Evolutionary conservation across 2,888 invertebrate genomes (phyloP).

Genomic region (Choristoneura rosaceana): DNA sequence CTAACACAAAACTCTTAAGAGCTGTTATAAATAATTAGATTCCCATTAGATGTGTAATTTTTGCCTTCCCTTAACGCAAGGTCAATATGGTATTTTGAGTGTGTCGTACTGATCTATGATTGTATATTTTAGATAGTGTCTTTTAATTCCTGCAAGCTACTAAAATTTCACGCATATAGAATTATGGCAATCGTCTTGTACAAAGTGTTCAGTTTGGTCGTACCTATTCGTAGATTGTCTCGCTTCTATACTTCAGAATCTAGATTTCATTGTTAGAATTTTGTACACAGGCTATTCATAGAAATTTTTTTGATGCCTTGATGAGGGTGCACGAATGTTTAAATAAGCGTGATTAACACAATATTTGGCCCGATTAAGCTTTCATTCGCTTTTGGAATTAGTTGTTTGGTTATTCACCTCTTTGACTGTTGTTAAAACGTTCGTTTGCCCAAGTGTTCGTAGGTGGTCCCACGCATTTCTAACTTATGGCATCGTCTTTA

Average conservation of each 20-base stretch:
- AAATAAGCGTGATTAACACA: not conserved
- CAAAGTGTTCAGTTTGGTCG: conserved; percentile 15
- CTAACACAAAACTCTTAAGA: not conserved
- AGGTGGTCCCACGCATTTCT: not conserved
- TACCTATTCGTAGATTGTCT: conserved; percentile 20
- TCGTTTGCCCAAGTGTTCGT: not conserved
- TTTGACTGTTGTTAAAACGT: conserved; percentile 2
- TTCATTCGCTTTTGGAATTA: not conserved
- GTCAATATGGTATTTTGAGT: not conserved
- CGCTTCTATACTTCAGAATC: conserved; percentile 8
- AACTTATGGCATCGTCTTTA: conserved; percentile 18
- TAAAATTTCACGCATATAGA: not conserved
- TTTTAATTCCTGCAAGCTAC: conserved; percentile 13
- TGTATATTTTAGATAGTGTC: not conserved
- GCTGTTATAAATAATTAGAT: not conserved
- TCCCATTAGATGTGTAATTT: not conserved
- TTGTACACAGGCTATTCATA: conserved; percentile 2
- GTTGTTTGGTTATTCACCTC: not conserved
- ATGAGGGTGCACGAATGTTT: conserved; percentile 13
- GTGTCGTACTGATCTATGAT: not conserved
- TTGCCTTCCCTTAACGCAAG: not conserved
- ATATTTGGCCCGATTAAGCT: not conserved
- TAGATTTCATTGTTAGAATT: conserved; percentile 16
- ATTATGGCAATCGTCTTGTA: conserved; percentile 1
- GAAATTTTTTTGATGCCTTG: not conserved